Percentiles rank a stretch among this genome's conserved stretches.
Evolutionary conservation across 1,140 invertebrate genomes (phyloP).

Genomic region (Aethina tumida): DNA sequence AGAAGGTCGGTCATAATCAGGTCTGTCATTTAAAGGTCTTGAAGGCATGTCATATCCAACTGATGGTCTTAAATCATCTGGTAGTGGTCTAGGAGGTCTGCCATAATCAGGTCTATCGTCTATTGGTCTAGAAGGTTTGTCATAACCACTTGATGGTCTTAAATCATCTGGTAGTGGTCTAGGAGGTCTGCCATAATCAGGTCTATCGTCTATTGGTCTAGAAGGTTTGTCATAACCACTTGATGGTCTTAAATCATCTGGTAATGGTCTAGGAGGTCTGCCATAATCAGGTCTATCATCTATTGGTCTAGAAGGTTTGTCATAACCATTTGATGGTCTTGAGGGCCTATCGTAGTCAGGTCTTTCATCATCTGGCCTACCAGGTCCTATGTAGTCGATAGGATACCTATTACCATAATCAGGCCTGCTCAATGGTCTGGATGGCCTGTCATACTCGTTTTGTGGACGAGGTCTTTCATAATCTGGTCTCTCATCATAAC

Average conservation of each 20-base stretch:
- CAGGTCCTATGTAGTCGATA: not conserved
- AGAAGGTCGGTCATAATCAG: constrained; percentile 3
- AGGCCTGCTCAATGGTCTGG: not conserved
- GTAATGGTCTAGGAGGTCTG: constrained; percentile 4
- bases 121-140: constrained; percentile 6
- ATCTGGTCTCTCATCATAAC: too few species aligned
- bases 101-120: constrained; percentile 2
- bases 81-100: constrained; percentile 3
- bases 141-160: not conserved
- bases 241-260: not conserved
- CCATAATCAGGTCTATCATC: not conserved
- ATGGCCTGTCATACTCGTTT: too few species aligned
- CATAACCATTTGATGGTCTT: constrained; percentile 9
- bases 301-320: constrained; percentile 3
- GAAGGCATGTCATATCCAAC: constrained; percentile 3
- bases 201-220: not conserved
- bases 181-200: constrained; percentile 2
- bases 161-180: not conserved
- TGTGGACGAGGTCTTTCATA: too few species aligned
- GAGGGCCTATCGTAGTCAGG: not conserved
- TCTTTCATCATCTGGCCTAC: constrained; percentile 1
- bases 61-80: not conserved
- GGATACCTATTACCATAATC: not conserved
- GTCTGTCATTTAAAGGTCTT: constrained; percentile 4
- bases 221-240: constrained; percentile 7